Base-by-base conservation (phyloP, 2,113 vertebrate species). In the Canis aureus region DNA sequence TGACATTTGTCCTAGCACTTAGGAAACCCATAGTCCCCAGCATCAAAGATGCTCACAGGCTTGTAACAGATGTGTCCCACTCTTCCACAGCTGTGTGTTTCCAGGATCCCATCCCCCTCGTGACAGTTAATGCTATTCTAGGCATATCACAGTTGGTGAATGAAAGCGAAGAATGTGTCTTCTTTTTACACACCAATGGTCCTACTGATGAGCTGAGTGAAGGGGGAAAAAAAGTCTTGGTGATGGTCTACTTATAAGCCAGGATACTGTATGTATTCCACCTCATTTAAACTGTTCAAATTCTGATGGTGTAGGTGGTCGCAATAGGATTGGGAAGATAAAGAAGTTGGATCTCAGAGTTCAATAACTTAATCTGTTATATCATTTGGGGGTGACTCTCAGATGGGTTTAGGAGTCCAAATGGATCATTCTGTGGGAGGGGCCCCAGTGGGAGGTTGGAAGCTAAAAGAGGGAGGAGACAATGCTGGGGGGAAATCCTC, bases 351-450 rank as follows among this genome's bases (percentile, higher is more conserved):
- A 27, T 79, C 29, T 35, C 43, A 11, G 22, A 88, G 49, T 49
- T 69, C 81, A 69, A 22, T 64, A 76, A 59, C n/a, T 69, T 38
- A 5, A 29, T 3, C 2, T 57, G 25, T 19, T 66, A 81, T 27
- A 11, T 64, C 9, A 15, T 93, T 78, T 32, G 62, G 57, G 62
- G 69, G 62, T 66, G 76, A 92, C 11, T 3, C 17, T 8, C 22
- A 43, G 73, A 78, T 17, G 16, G n/a, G 60, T 51, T 79, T 35
- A 38, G 38, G 20, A 57, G 29, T 84, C n/a, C 10, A 23, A 35
- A 4, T 19, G 20, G 15, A 35, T 85, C 3, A 35, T 1, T 8
- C 8, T n/a, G n/a, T 53, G 32, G 3, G 49, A 11, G 2, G 2
- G 9, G 9, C 16, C 5, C 20, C 5, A 2, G 27, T 51, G 25